These are phyloP conservation scores for Malurus alboscapulatus DNA, from an alignment of 2,113 vertebrate species.

Conservation along the genomic window DNA sequence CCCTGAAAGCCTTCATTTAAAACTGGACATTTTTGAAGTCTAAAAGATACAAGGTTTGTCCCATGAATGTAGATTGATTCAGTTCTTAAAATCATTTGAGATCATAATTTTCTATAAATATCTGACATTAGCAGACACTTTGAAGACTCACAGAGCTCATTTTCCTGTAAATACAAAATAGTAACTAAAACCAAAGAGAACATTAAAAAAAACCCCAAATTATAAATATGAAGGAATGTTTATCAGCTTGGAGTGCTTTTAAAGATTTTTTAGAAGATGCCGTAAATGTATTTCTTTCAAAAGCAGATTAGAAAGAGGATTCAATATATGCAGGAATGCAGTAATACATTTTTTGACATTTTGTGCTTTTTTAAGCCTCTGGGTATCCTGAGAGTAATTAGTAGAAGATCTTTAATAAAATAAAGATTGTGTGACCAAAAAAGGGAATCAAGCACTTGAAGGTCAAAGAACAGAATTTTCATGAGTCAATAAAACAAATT, in stretches of 20 bases:
- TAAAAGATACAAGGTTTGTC: not conserved
- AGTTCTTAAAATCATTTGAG: slow-evolving; percentile 7
- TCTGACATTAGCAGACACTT: not conserved
- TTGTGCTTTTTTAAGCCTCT: slow-evolving; percentile 7
- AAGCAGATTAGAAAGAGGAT: not conserved
- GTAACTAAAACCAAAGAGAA: slow-evolving; percentile 50
- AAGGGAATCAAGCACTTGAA: slow-evolving; percentile 17
- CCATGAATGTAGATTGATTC: not conserved
- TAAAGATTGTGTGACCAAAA: not conserved
- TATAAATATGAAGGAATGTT: not conserved
- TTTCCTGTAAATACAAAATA: slow-evolving; percentile 17
- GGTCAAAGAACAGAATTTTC: slow-evolving; percentile 18
- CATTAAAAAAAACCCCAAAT: not conserved
- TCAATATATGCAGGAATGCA: not conserved
- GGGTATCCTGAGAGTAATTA: not conserved
- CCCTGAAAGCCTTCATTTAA: not conserved
- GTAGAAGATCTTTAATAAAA: slow-evolving; percentile 8
- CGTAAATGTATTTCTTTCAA: not conserved
- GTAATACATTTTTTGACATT: not conserved
- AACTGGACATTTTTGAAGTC: not conserved
- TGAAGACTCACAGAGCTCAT: not conserved
- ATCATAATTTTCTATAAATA: slow-evolving; percentile 34
- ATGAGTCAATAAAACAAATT: not conserved
- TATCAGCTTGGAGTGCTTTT: not conserved
- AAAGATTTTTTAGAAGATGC: not conserved